Percentiles rank a stretch among this genome's conserved stretches.
Conservation (phyloP, 2,113 vertebrate species). For the Sander vitreus region DNA sequence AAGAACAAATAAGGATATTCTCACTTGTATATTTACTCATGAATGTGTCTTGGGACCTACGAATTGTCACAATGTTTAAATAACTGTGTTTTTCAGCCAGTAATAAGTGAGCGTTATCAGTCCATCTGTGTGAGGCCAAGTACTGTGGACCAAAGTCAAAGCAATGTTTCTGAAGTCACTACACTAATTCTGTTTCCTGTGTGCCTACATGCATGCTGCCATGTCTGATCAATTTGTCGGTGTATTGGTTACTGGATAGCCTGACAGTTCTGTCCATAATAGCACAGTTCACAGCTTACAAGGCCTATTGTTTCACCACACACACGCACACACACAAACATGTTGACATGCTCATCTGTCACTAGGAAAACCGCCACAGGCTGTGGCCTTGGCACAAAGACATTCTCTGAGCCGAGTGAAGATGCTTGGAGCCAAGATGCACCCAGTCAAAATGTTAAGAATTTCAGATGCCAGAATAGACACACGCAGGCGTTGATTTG, state of each 20-base stretch:
- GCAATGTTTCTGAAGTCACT: background rate
- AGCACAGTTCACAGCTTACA: slow-evolving; percentile 71
- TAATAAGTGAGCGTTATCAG: slow-evolving; percentile 29
- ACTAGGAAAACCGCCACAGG: slow-evolving; percentile 83
- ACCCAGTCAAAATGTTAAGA: slow-evolving; percentile 85
- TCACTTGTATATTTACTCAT: background rate
- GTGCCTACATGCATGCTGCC: background rate
- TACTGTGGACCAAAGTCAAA: slow-evolving; percentile 23
- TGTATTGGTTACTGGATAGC: slow-evolving; percentile 42
- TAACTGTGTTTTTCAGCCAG: slow-evolving; percentile 14
- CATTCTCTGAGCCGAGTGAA: slow-evolving; percentile 82
- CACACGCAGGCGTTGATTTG: slow-evolving; percentile 80
- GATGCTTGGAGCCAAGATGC: slow-evolving; percentile 83
- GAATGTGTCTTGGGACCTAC: background rate
- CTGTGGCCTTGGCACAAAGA: slow-evolving; percentile 86
- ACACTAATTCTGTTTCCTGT: background rate
- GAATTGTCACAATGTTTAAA: slow-evolving; percentile 10
- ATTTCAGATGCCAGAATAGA: slow-evolving; percentile 83
- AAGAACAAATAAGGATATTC: background rate
- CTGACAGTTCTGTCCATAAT: slow-evolving; percentile 52
- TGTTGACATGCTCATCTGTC: slow-evolving; percentile 86
- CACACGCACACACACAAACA: slow-evolving; percentile 66
- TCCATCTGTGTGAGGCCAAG: slow-evolving; percentile 32
- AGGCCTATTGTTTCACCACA: slow-evolving; percentile 74
- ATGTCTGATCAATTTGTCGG: slow-evolving; percentile 48